Evolutionary conservation across 1,140 invertebrate genomes (phyloP).

Genomic region (Drosophila parvula): DNA sequence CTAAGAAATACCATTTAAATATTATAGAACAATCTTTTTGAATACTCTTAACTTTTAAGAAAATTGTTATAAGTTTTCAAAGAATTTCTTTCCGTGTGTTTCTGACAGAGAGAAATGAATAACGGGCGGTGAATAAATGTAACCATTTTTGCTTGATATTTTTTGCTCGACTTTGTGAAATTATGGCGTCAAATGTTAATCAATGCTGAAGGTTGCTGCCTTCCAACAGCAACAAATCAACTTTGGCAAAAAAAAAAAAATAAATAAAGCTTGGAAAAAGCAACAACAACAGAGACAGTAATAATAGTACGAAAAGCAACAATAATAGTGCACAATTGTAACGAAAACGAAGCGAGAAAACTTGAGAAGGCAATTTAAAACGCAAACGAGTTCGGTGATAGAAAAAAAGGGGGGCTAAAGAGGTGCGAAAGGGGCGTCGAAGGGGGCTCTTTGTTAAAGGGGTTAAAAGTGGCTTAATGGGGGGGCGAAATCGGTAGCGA

Average conservation of each 20-base stretch:
- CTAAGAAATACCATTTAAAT: background rate
- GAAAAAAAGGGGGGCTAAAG: slow-evolving; percentile 6
- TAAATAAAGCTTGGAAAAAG: background rate
- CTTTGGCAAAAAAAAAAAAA: slow-evolving; percentile 43
- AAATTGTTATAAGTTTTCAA: background rate
- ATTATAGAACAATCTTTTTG: background rate
- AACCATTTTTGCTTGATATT: slow-evolving; percentile 53
- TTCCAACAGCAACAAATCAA: slow-evolving; percentile 49
- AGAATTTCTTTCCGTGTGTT: background rate
- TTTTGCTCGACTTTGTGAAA: slow-evolving; percentile 72
- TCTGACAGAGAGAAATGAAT: slow-evolving; percentile 14
- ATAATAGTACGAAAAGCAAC: slow-evolving; percentile 50
- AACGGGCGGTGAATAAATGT: slow-evolving; percentile 19
- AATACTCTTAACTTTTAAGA: background rate
- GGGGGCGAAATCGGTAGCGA: background rate
- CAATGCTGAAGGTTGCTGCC: slow-evolving; percentile 76
- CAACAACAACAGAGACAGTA: slow-evolving; percentile 19
- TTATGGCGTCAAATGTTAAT: slow-evolving; percentile 82
- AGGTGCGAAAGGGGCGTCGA: slow-evolving; percentile 24
- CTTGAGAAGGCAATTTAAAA: slow-evolving; percentile 57
- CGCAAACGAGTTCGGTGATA: slow-evolving; percentile 33
- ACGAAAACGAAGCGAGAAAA: slow-evolving; percentile 51
- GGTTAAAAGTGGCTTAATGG: background rate
- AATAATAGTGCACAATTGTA: slow-evolving; percentile 66
- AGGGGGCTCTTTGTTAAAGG: slow-evolving; percentile 11